Evolutionary conservation across 2,888 invertebrate species (phyloP), one percentile per base, ranked within the genome.

Genomic region (Rhingia rostrata): DNA sequence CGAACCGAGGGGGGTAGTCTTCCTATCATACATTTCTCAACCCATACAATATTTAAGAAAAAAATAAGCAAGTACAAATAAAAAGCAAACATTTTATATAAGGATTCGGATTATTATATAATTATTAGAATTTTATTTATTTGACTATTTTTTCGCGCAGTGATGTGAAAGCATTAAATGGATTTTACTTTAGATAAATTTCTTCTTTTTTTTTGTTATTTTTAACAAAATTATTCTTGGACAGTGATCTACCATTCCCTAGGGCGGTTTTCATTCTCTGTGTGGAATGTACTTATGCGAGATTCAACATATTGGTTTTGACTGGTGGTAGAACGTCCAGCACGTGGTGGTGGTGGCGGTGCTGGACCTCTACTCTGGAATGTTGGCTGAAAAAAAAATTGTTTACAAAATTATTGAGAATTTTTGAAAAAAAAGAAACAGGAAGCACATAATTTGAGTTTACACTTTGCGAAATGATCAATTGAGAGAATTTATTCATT

Each of bases 251-350:
- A 90, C 90, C 90, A 90, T 58, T 90, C 89, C 69, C 89, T 88
- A 12, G 87, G 86, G 35, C 87, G 87, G 43, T 75, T 54, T 51
- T 89, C 88, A 77, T 89, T 87, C 49, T 88, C 89, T 3, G 87
- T 87, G 32, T 88, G 89, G 79, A 88, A 90, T 7, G 89, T 87
- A 58, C 88, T 88, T 53, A 88, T 87, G 58, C 88, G 89, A 3
- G 83, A 79, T 84, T 91, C 91, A 66, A 90, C 89, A 69, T 90
- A 92, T 86, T 91, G 89, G 69, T 88, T 90, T 86, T 91, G 90
- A 7, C 90, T 88, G 39, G 90, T 88, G 39, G 91, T 88, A 43
- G 90, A 87, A 32, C 90, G 90, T 32, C 90, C 90, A 4, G 88
- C 87, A 49, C 88, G 88, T 22, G 88, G 88, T 75, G 89, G 89